phyloP scores from a whole-genome alignment of 1,140 invertebrate genomes.

The Diuraphis noxia region DNA sequence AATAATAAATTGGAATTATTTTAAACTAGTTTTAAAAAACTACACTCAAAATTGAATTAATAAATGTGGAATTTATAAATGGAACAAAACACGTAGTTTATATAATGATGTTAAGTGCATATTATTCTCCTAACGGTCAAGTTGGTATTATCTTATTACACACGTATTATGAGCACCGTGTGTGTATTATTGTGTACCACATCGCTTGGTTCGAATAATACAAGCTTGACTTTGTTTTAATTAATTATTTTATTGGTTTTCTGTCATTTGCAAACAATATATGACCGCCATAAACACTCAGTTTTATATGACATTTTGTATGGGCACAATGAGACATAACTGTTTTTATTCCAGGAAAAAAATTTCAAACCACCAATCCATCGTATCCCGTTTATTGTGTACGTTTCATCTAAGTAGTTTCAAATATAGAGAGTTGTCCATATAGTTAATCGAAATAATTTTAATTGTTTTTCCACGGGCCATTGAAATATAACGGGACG shows the following conservation, averaged over 20 bases:
- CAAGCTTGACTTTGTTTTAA: background rate
- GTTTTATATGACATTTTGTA: background rate
- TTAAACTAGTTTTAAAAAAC: too few species aligned
- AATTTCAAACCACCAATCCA: background rate
- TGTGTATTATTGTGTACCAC: background rate
- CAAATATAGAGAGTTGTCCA: background rate
- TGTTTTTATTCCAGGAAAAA: background rate
- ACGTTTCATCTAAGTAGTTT: background rate
- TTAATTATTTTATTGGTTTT: constrained; percentile 1
- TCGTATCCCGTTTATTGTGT: background rate
- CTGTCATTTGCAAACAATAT: background rate
- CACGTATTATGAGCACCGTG: background rate
- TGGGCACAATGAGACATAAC: background rate
- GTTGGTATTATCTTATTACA: background rate
- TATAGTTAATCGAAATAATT: background rate
- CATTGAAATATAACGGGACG: background rate
- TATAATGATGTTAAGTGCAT: background rate
- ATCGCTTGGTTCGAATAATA: too few species aligned
- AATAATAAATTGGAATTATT: too few species aligned
- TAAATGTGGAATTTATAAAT: background rate
- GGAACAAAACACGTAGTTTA: background rate
- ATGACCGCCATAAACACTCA: background rate
- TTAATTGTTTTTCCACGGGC: background rate
- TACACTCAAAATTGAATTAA: background rate
- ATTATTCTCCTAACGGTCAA: background rate